Percentiles rank a stretch among this genome's conserved stretches.
These are phyloP conservation scores for Aleiodes testaceus DNA, from an alignment of 2,888 invertebrate genomes.

Conservation along the genomic window DNA sequence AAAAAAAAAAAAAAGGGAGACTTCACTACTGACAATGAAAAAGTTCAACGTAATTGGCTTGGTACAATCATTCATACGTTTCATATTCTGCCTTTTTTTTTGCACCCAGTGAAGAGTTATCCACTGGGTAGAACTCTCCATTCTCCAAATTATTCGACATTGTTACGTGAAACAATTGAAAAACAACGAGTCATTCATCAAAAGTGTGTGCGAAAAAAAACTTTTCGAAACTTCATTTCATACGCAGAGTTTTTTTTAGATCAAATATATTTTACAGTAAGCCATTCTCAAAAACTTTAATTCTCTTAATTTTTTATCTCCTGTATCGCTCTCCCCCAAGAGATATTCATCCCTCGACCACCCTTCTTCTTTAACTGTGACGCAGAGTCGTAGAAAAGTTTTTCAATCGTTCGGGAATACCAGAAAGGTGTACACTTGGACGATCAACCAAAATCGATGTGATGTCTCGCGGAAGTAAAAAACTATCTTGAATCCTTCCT, in stretches of 20 bases:
- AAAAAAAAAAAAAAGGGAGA: slow-evolving; percentile 1
- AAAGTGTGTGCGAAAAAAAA: slow-evolving; percentile 26
- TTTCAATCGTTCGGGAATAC: slow-evolving; percentile 59
- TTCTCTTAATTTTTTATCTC: slow-evolving; percentile 23
- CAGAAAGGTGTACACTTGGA: slow-evolving; percentile 40
- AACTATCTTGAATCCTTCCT: slow-evolving; percentile 43
- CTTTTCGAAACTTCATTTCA: too few relatives aligned
- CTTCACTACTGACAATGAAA: slow-evolving; percentile 15
- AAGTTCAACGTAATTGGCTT: slow-evolving; percentile 36
- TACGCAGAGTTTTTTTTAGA: too few relatives aligned
- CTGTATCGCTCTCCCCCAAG: slow-evolving; percentile 16
- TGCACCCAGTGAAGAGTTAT: slow-evolving; percentile 49
- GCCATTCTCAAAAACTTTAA: slow-evolving; percentile 1
- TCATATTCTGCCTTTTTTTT: slow-evolving; percentile 12
- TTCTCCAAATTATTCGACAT: slow-evolving; percentile 6
- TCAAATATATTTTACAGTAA: too few relatives aligned
- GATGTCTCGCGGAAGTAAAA: slow-evolving; percentile 42
- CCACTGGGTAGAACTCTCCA: too few relatives aligned
- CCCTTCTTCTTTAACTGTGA: slow-evolving; percentile 37
- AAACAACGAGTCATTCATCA: slow-evolving; percentile 33
- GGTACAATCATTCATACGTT: slow-evolving; percentile 17
- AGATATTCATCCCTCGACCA: slow-evolving; percentile 52
- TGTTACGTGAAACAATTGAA: slow-evolving; percentile 16
- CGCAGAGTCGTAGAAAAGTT: slow-evolving; percentile 58
- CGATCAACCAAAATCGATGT: slow-evolving; percentile 35